Base-by-base conservation (phyloP, 2,113 vertebrate species). In the Centropristis striata region DNA sequence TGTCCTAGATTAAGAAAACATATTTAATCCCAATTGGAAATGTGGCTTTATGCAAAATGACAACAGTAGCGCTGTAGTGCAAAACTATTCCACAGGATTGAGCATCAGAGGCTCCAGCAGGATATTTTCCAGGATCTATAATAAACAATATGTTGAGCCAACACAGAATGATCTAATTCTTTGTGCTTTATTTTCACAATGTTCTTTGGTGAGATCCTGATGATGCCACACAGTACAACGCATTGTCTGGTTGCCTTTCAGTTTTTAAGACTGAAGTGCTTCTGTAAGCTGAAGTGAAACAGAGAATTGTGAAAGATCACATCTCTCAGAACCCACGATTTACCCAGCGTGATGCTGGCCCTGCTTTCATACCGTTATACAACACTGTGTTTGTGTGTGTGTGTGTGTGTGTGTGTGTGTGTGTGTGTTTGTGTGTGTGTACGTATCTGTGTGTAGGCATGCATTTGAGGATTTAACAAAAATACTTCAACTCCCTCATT, bases 401-500 rank as follows among this genome's bases (percentile, higher is more conserved):
- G 44, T 50, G 49, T 47, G 39, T 32, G 54, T 42, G 60, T 67
- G 46, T 65, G 50, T 51, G 47, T 37, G 53, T 51, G 75, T n/a
- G n/a, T n/a, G n/a, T n/a, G n/a, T n/a, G n/a, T n/a, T n/a, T n/a
- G n/a, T n/a, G n/a, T n/a, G n/a, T n/a, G n/a, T n/a, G n/a, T n/a
- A n/a, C n/a, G n/a, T n/a, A n/a, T n/a, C n/a, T n/a, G 47, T 37
- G 53, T 67, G 21, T 16, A 13, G 11, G 39, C n/a, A 23, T 58
- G 41, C 21, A 74, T 57, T 42, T 66, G 28, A 67, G 57, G 46
- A 27, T 77, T 76, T 78, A 71, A 84, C 75, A 74, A 76, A 90
- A 83, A 84, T 41, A 61, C 75, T 78, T 72, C 61, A 71, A n/a
- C 80, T 79, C 53, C 36, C 42, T 75, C 42, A 58, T 76, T 81